Evolutionary conservation across 1,140 invertebrate species (phyloP).

Genomic region (Drosophila sechellia): DNA sequence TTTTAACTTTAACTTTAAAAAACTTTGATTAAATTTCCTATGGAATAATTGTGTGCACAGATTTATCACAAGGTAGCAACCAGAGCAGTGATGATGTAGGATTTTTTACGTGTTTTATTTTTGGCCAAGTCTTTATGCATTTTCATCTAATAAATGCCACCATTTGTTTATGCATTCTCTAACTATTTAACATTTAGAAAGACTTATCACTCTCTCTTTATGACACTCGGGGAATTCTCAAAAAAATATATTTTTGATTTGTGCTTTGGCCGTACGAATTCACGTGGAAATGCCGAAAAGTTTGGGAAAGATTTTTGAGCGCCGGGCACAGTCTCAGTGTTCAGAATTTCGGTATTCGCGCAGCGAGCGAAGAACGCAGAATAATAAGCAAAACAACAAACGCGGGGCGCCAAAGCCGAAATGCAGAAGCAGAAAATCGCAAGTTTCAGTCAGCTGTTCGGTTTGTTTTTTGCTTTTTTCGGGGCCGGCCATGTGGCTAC

Average conservation of each 20-base stretch:
- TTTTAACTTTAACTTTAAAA: neutral
- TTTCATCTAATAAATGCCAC: constrained; percentile 74
- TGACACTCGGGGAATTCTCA: constrained; percentile 27
- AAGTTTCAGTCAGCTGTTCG: constrained; percentile 35
- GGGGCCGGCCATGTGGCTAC: constrained; percentile 8
- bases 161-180: constrained; percentile 55
- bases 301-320: constrained; percentile 56
- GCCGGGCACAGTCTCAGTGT: constrained; percentile 61
- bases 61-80: constrained; percentile 67
- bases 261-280: constrained; percentile 24
- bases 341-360: constrained; percentile 50
- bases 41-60: constrained; percentile 35
- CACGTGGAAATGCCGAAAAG: constrained; percentile 25
- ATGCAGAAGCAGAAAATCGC: constrained; percentile 48
- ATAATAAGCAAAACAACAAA: constrained; percentile 65
- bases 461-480: constrained; percentile 6
- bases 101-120: constrained; percentile 83
- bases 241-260: constrained; percentile 25
- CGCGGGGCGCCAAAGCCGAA: constrained; percentile 46
- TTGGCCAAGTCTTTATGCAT: constrained; percentile 83
- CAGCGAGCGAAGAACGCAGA: constrained; percentile 62
- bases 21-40: constrained; percentile 28
- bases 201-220: constrained; percentile 32
- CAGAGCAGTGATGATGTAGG: constrained; percentile 40
- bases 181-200: constrained; percentile 23